phyloP scores from a whole-genome alignment of 2,113 vertebrate genomes.

The Climacteris rufus region DNA sequence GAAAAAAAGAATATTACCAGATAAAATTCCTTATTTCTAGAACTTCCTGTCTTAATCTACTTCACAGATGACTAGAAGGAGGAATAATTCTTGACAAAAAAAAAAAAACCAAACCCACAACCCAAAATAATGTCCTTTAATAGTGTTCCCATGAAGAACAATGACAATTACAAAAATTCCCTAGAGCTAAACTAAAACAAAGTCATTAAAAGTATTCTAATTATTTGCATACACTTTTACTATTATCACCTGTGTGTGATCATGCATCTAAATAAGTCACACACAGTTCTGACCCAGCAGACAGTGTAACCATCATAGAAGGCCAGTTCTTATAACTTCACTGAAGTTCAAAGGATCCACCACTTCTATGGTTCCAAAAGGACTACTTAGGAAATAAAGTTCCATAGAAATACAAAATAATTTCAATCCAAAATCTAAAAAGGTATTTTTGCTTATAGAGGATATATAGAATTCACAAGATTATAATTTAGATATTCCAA shows the following conservation, averaged over 20 bases:
- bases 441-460: neutral
- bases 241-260: neutral
- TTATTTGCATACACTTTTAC: neutral
- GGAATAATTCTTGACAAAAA: neutral
- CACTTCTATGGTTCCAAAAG: neutral
- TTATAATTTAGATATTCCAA: neutral
- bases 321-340: neutral
- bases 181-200: neutral
- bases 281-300: neutral
- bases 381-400: neutral
- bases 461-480: neutral
- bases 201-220: neutral
- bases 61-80: neutral
- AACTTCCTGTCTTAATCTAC: neutral
- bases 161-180: neutral
- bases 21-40: neutral
- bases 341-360: neutral
- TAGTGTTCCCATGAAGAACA: neutral
- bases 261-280: neutral
- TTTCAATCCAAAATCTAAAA: neutral
- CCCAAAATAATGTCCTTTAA: neutral
- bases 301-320: neutral
- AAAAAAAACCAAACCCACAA: fast-evolving
- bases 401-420: neutral
- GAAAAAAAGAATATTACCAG: neutral